Percentiles rank a stretch among this genome's conserved stretches.
These are phyloP conservation scores for Myocastor coypus DNA, from an alignment of 2,113 vertebrate genomes.

Conservation along the genomic window DNA sequence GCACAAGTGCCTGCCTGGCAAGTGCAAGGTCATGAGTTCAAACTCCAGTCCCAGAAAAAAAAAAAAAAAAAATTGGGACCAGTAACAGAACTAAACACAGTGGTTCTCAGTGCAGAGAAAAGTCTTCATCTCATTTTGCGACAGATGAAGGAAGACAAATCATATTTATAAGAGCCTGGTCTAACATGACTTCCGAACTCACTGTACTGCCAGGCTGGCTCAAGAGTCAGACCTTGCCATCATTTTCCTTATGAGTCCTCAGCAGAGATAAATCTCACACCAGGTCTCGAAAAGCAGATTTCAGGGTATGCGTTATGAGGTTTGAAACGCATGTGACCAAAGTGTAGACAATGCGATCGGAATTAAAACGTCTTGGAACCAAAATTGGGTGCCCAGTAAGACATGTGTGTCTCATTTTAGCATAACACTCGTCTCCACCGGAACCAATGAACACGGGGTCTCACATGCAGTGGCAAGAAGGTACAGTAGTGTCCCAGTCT, in stretches of 20 bases:
- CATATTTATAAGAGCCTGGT: background rate
- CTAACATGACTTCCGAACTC: background rate
- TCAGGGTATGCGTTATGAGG: background rate
- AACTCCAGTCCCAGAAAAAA: too few relatives aligned
- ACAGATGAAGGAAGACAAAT: background rate
- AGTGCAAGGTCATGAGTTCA: too few relatives aligned
- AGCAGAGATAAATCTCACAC: rapidly evolving
- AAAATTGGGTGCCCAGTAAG: rapidly evolving
- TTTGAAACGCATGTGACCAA: background rate
- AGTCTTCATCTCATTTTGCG: background rate
- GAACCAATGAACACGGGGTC: background rate
- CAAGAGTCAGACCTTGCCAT: rapidly evolving
- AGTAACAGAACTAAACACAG: background rate
- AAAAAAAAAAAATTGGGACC: background rate
- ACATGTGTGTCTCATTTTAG: background rate
- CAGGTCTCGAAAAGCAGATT: background rate
- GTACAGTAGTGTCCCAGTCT: background rate
- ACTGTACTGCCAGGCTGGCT: too few relatives aligned
- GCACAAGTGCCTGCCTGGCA: too few relatives aligned
- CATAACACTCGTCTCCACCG: background rate
- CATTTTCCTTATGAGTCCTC: rapidly evolving
- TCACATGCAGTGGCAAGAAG: too few relatives aligned
- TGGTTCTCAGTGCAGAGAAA: background rate
- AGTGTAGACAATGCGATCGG: background rate
- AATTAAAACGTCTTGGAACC: background rate